phyloP scores from a whole-genome alignment of 2,888 invertebrate genomes.

The Seira ritae region DNA sequence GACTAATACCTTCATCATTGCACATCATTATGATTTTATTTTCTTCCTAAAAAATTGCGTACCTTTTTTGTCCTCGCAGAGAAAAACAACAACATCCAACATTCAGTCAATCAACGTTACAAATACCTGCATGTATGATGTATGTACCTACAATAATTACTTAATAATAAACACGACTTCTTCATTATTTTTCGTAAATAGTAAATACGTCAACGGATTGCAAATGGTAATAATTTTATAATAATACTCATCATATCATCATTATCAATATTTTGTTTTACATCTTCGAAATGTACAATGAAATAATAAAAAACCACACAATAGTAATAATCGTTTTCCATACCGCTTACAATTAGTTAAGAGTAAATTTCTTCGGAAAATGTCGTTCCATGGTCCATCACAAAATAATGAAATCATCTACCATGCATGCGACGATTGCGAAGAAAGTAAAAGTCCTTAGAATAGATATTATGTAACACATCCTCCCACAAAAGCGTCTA shows the following conservation, averaged over 20 bases:
- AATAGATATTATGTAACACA: too few species aligned
- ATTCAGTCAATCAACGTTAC: constrained; percentile 18
- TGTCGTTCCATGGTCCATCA: constrained; percentile 1
- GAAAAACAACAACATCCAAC: constrained; percentile 26
- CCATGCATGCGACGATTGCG: neutral
- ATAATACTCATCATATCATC: neutral
- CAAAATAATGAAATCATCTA: constrained; percentile 4
- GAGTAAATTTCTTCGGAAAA: neutral
- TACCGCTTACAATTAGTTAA: neutral
- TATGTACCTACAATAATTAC: too few species aligned
- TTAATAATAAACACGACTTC: too few species aligned
- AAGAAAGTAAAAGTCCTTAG: too few species aligned
- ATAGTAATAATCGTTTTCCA: neutral
- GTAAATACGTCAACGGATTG: neutral
- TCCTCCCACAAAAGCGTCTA: too few species aligned
- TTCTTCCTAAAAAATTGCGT: neutral
- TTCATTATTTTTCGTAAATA: too few species aligned
- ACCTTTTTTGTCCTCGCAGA: constrained; percentile 5
- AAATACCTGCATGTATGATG: neutral
- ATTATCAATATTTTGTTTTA: neutral
- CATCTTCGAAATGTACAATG: neutral
- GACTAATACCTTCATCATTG: constrained; percentile 1
- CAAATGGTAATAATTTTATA: neutral
- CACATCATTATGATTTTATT: neutral
- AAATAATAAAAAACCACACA: too few species aligned